Conservation (phyloP, 2,888 invertebrate genomes). For the Masnerella sp. region DNA sequence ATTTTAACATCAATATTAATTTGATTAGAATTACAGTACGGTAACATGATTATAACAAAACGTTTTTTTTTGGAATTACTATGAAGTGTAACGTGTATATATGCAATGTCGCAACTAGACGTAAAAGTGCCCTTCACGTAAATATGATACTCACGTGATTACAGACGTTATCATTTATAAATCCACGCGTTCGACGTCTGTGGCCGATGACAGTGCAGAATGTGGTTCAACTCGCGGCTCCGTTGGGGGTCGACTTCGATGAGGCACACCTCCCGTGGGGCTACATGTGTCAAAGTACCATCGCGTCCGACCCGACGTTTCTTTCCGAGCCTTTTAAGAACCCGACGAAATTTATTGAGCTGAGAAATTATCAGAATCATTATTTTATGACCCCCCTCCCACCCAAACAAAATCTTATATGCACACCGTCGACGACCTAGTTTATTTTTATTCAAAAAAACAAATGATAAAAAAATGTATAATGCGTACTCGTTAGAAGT, state of each 20-base stretch:
- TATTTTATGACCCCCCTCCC: slow-evolving; percentile 62
- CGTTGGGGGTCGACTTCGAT: slow-evolving; percentile 70
- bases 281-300: slow-evolving; percentile 73
- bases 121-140: too few species aligned
- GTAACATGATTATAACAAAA: too few species aligned
- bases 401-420: too few species aligned
- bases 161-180: slow-evolving; percentile 53
- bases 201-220: slow-evolving; percentile 74
- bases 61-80: too few species aligned
- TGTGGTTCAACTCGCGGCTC: slow-evolving; percentile 68
- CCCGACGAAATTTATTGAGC: slow-evolving; percentile 66
- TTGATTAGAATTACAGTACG: too few species aligned
- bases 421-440: slow-evolving; percentile 1
- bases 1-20: too few species aligned
- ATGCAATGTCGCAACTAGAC: too few species aligned
- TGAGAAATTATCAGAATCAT: slow-evolving; percentile 67
- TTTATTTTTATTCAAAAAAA: slow-evolving; percentile 3
- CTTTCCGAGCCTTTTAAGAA: slow-evolving; percentile 70
- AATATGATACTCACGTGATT: slow-evolving; percentile 43
- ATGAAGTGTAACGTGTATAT: too few species aligned
- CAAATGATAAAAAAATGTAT: neutral
- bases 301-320: slow-evolving; percentile 53
- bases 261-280: slow-evolving; percentile 70
- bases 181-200: slow-evolving; percentile 68
- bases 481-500: too few species aligned